Base-by-base conservation (phyloP, 2,113 vertebrate species). In the Chiloscyllium plagiosum region DNA sequence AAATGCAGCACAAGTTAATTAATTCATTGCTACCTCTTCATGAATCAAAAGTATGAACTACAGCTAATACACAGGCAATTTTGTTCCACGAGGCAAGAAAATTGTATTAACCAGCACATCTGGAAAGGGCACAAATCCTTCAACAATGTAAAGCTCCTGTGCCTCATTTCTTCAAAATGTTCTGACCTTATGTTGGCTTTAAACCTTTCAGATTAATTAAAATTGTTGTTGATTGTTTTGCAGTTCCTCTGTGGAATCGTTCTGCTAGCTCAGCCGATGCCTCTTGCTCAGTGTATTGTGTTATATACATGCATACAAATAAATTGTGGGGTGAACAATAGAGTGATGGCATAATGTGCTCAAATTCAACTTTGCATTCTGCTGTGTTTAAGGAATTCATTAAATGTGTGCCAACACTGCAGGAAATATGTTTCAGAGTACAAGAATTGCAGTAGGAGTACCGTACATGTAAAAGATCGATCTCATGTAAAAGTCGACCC, bases 181-280 rank as follows among this genome's bases (percentile, higher is more conserved):
- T 93, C 37, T 93, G 61, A 93, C 89, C 33, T 42, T 93, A 66
- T 93, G 61, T 66, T 93, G 61, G 65, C 66, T 93, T 93, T 93
- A 68, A 92, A 66, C 29, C 89, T 42, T 66, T 22, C 61, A 68
- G 89, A 93, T 93, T 93, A 93, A 68, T 93, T 93, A 68, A 93
- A 93, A 61, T 61, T 61, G 89, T 93, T 93, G 89, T 42, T 66
- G 89, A 93, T 66, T 93, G 89, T 93, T 66, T 93, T 93, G 89
- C 61, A 66, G n/a, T 93, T 68, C n/a, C 89, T 93, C 61, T 93
- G 61, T 93, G 89, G 89, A 66, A 66, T 66, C 29, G 5, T 66
- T 93, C 61, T 66, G 37, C 89, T 93, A 22, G 33, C 56, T 93
- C 89, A 93, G 89, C 33, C 66, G 61, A 19, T 93, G 61, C n/a